Conservation (phyloP, 2,797 vertebrate genomes). For the Sciaenops ocellatus region DNA sequence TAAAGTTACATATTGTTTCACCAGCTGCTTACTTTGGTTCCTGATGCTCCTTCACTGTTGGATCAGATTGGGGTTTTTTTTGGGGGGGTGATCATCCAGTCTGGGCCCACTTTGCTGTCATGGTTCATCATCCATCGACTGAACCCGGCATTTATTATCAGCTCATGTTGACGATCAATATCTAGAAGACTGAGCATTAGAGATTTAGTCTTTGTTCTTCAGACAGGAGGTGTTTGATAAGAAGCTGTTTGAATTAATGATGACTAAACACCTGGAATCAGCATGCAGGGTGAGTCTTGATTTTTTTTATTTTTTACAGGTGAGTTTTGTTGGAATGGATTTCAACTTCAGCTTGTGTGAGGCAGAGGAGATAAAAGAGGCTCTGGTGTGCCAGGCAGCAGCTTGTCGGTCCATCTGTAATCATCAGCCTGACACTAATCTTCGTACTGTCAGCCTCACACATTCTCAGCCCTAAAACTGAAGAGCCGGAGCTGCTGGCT, state of each 20-base stretch:
- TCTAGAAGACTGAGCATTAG: background rate
- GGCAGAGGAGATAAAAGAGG: background rate
- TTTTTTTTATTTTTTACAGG: slow-evolving; percentile 2
- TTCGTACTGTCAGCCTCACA: background rate
- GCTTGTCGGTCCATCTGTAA: slow-evolving; percentile 44
- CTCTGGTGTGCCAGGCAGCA: slow-evolving; percentile 16
- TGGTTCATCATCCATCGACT: background rate
- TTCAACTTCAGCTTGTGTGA: background rate
- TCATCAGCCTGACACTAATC: slow-evolving; percentile 37
- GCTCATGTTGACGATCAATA: background rate
- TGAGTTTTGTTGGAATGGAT: background rate
- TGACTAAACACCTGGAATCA: background rate
- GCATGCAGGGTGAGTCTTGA: background rate
- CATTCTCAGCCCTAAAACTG: background rate
- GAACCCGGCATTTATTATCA: background rate
- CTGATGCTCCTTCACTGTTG: background rate
- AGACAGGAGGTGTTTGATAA: background rate
- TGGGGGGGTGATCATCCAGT: background rate
- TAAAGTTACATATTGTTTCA: too few relatives aligned
- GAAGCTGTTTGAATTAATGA: background rate
- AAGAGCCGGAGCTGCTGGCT: background rate
- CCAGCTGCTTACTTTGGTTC: background rate
- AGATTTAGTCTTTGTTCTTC: background rate
- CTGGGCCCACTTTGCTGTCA: background rate
- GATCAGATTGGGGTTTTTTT: background rate